Evolutionary conservation across 2,888 invertebrate species (phyloP).

Genomic region (Xanthorhoe designata): DNA sequence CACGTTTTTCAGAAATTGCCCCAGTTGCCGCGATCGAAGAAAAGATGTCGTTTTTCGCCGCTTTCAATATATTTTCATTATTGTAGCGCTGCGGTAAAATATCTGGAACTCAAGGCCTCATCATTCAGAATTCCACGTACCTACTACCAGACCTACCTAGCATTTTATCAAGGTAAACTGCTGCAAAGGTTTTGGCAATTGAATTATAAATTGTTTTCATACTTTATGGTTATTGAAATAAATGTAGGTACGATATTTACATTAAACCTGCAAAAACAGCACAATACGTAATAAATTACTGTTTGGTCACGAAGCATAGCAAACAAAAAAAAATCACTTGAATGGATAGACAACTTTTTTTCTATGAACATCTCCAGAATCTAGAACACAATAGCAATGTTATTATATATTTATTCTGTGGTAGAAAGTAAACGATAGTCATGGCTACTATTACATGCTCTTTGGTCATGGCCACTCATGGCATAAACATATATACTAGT

Average conservation of each 20-base stretch:
- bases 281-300: background rate
- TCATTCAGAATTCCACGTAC: slow-evolving; percentile 9
- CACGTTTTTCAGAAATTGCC: slow-evolving; percentile 69
- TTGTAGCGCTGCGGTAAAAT: slow-evolving; percentile 20
- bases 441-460: no score
- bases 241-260: background rate
- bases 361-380: no score
- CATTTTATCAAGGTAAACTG: background rate
- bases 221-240: background rate
- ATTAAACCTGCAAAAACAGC: background rate
- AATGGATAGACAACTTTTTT: no score
- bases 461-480: no score
- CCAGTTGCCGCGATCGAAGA: slow-evolving; percentile 53
- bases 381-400: no score
- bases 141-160: slow-evolving; percentile 3
- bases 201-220: background rate
- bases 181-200: background rate
- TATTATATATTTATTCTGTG: no score
- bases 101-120: slow-evolving; percentile 8
- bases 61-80: slow-evolving; percentile 41
- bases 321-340: no score
- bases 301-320: no score
- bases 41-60: slow-evolving; percentile 43
- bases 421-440: no score
- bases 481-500: no score